A percentile compares a stretch with the other conserved stretches of the same genome.
Conservation (phyloP, 2,113 vertebrate species). For the Cichladusa arquata region DNA sequence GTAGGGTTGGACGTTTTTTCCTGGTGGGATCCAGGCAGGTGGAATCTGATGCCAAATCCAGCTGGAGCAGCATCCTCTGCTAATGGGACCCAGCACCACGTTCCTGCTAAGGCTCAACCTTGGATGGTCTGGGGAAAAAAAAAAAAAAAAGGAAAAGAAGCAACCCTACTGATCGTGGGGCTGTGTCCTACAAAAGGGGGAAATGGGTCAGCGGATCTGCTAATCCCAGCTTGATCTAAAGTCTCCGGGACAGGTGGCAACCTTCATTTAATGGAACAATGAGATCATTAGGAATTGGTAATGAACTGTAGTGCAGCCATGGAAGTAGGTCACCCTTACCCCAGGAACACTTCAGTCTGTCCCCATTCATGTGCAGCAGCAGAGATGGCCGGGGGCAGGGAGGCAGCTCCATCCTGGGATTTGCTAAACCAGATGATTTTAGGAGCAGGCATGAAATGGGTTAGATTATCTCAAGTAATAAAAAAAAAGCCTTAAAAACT, state of each 20-base stretch:
- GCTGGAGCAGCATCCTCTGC: neutral
- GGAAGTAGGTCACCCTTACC: constrained; percentile 54
- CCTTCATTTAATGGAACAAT: constrained; percentile 55
- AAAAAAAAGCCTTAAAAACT: neutral
- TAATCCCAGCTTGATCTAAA: constrained; percentile 51
- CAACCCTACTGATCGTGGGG: neutral
- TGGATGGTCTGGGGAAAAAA: neutral
- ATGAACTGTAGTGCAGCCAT: neutral
- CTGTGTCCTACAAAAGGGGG: constrained; percentile 20
- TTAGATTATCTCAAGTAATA: neutral
- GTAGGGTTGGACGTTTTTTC: neutral
- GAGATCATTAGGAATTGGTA: constrained; percentile 57
- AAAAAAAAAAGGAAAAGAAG: neutral
- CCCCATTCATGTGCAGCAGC: neutral
- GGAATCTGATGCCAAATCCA: neutral
- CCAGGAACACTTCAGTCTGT: neutral
- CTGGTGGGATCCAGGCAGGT: neutral
- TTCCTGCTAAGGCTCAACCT: neutral
- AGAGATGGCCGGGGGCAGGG: constrained; percentile 6
- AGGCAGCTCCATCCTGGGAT: neutral
- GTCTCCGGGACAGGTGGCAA: constrained; percentile 54
- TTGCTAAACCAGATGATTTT: neutral
- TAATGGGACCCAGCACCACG: neutral
- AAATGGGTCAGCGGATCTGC: constrained; percentile 26
- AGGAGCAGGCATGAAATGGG: neutral